Base-by-base conservation (phyloP, 2,888 invertebrate species). In the Scaptomyza reducta region DNA sequence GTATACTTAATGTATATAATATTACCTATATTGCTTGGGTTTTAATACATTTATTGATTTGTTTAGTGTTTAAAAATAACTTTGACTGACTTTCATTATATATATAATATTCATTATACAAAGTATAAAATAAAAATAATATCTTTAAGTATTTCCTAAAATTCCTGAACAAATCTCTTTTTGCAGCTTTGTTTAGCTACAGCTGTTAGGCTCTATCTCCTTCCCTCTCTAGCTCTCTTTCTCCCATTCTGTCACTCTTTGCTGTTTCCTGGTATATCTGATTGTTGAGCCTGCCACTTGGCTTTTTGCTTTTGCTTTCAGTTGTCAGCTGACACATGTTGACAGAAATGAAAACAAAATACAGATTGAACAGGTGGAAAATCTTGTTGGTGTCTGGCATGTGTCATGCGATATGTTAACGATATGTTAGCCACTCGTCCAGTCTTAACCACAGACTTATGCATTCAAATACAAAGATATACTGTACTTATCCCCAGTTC, bases 341-440 rank as follows among this genome's bases (percentile, higher is more conserved):
- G 77, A 74, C 70, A 67, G 61, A 67, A 73, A 74, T 79, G 56
- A 66, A 62, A 70, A 59, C 58, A 63, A 70, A 33, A 47, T 10
- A 42, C 3, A 42, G 79, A 76, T 70, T 78, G 70, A 86, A 77
- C 87, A 78, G 72, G 68, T 80, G 78, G 44, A 86, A 83, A 82
- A 79, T 79, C 65, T 68, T 63, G 61, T 57, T 69, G 77, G 64
- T 56, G 83, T 82, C 73, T 79, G 78, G 79, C 78, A 58, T 71
- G 57, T 70, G 79, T 70, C 67, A 73, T 55, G 54, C 60, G 70
- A 75, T 73, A 78, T 63, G 62, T 67, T 10, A 16, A 40, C 57
- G 66, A 69, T 73, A 70, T 55, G 54, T 65, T 65, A 1, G 27
- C 27, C 27, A 7, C 35, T 10, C 6, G 10, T 13, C 35, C n/a